Base-by-base conservation (phyloP, 2,113 vertebrate species). In the Rissa tridactyla region DNA sequence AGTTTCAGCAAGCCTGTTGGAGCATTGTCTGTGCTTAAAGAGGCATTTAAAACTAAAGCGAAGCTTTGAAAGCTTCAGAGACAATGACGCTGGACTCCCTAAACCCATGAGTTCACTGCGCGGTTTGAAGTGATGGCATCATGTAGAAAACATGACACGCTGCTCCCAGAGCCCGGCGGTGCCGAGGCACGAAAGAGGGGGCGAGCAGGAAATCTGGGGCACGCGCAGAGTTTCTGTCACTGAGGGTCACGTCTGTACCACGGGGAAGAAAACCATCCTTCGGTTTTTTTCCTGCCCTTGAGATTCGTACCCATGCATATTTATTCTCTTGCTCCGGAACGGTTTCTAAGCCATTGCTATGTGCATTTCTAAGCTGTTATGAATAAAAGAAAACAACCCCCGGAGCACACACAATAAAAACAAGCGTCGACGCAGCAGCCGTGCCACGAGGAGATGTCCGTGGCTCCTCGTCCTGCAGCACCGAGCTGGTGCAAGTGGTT, bases 1-100 rank as follows among this genome's bases (percentile, higher is more conserved):
- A 88, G 91, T 95, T 97, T 92, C 95, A 94, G 92, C 95, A 91
- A 91, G 92, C 89, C 91, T 95, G 69, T 78, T 82, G 90, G 76
- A 95, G 94, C 94, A 95, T 96, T 94, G 94, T 97, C 91, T 88
- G 89, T 97, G 94, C 94, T 94, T 96, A 97, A 97, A 96, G 82
- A 95, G 91, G 96, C 96, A 95, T 96, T 96, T 94, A 92, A 93
- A 97, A 94, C 92, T 80, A 92, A 96, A 84, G 92, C 66, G 61
- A 97, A 91, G 89, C 82, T 96, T 95, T 97, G 69, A 96, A 97
- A 90, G 91, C 94, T 92, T 96, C 96, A 91, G 92, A 96, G 94
- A 93, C 91, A 95, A 88, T 84, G 92, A 96, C 8, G 79, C 94
- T 86, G 69, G 89, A 54, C 83, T 94, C 92, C 82, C 85, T 82